Evolutionary conservation across 2,888 invertebrate species (phyloP), one percentile per base, ranked within the genome.

Genomic region (Mesorhabditis spiculigera): DNA sequence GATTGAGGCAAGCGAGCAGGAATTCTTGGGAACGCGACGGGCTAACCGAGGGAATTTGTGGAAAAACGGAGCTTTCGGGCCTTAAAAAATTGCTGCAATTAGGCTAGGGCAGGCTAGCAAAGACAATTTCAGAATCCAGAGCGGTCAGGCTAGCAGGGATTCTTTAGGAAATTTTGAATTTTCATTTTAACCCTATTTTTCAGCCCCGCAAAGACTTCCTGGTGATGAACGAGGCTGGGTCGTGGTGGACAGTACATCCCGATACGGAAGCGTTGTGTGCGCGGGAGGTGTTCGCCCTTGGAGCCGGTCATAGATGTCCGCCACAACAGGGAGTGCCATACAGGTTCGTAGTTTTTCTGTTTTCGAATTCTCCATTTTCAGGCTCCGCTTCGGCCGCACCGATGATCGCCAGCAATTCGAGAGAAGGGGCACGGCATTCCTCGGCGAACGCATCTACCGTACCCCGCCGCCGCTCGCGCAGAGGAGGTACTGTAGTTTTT

Each of bases 161-260:
- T n/a, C n/a, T n/a, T n/a, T n/a, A n/a, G n/a, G n/a, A n/a, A n/a
- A n/a, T n/a, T n/a, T n/a, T n/a, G n/a, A n/a, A n/a, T n/a, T n/a
- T n/a, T n/a, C n/a, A 50, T 10, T 13, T 50, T 10, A 50, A 50
- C 50, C 50, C 10, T 50, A 16, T 6, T 16, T 77, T 78, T 74
- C 72, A 79, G 79, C 79, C 79, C 5, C 69, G 79, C 8, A 79
- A 79, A 63, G 77, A 79, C 65, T 77, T 77, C 64, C 75, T 79
- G 41, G 76, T 79, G 61, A 79, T 79, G 76, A 79, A 77, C 62
- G 79, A 79, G 69, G 75, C 77, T 13, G 79, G 79, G 6, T 76
- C 76, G 0, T 79, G 79, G 79, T 79, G 79, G 79, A 77, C 77
- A 8, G 79, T 79, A 43, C 79, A 79, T 68, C 79, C 79, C 28